phyloP scores from a whole-genome alignment of 2,888 invertebrate species.

The Thumatha senex region DNA sequence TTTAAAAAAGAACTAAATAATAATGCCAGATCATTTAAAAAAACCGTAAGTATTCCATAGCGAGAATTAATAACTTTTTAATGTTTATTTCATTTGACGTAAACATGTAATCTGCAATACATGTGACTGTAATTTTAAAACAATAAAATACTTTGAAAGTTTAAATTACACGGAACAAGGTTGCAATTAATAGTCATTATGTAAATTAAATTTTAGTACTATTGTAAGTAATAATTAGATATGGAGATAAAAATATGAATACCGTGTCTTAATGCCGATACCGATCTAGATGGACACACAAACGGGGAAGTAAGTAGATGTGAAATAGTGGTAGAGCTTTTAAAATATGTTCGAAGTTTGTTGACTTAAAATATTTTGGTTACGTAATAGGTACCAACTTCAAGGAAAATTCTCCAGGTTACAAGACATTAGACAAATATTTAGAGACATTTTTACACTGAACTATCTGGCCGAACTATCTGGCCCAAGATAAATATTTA shows the following conservation, averaged over 20 bases:
- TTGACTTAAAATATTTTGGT: no score
- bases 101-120: conserved; percentile 17
- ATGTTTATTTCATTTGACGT: conserved; percentile 19
- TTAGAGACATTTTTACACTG: no score
- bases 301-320: conserved; percentile 14
- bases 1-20: not conserved
- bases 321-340: conserved; percentile 5
- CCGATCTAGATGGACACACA: conserved; percentile 27
- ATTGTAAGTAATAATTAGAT: conserved; percentile 34
- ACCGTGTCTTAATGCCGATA: conserved; percentile 31
- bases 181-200: conserved; percentile 41
- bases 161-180: conserved; percentile 29
- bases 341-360: not conserved
- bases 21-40: not conserved
- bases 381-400: no score
- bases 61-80: conserved; percentile 9
- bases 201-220: conserved; percentile 38
- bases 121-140: conserved; percentile 35
- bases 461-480: no score
- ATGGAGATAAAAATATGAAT: conserved; percentile 34
- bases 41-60: conserved; percentile 2
- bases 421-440: no score
- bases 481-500: no score
- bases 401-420: no score
- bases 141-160: conserved; percentile 36